A percentile compares a stretch with the other conserved stretches of the same genome.
Evolutionary conservation across 2,113 vertebrate species (phyloP).

Genomic region (Uropsilus gracilis): DNA sequence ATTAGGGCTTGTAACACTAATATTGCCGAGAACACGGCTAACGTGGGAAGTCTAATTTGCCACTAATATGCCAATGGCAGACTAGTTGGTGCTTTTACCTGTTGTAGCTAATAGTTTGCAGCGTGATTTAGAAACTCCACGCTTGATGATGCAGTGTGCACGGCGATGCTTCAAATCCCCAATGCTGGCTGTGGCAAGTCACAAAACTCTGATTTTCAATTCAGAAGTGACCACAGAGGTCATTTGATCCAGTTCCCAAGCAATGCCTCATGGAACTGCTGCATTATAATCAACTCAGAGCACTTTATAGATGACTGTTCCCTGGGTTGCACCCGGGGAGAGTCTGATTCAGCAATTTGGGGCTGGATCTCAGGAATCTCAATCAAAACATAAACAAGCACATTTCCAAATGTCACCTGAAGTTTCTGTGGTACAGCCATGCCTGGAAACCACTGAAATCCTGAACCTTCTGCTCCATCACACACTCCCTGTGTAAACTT

Average conservation of each 20-base stretch:
- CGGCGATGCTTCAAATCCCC: background rate
- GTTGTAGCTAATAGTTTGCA: conserved; percentile 58
- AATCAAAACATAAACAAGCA: conserved; percentile 15
- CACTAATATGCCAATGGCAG: conserved; percentile 6
- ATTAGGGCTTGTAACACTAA: conserved; percentile 69
- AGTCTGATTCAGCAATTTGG: background rate
- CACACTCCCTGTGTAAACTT: background rate
- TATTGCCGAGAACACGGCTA: conserved; percentile 64
- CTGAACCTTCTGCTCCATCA: background rate
- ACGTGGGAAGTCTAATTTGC: background rate
- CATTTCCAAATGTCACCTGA: background rate
- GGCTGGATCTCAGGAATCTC: background rate
- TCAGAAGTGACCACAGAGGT: background rate
- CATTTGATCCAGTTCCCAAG: background rate
- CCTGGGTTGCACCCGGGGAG: background rate
- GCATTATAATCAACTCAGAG: background rate
- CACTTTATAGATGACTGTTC: background rate
- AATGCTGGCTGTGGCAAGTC: background rate
- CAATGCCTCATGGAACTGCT: background rate
- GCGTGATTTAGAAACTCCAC: conserved; percentile 60
- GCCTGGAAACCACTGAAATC: background rate
- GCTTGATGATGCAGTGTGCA: accelerated
- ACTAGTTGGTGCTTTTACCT: conserved; percentile 43
- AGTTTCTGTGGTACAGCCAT: background rate
- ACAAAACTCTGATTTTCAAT: background rate